Base-by-base conservation (phyloP, 2,797 vertebrate species). In the Dendrocincla tyrannina region DNA sequence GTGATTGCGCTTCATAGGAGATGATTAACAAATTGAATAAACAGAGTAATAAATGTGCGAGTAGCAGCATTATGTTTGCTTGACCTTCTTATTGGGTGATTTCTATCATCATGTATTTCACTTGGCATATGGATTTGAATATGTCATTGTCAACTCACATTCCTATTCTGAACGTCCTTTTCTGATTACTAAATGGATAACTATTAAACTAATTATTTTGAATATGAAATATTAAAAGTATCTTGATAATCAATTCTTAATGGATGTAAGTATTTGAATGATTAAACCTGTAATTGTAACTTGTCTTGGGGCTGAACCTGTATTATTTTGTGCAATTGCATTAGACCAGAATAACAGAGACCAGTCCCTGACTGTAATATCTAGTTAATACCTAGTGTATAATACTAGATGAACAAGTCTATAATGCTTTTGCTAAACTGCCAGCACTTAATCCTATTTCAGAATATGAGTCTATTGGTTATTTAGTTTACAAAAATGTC, bases 401-500 rank as follows among this genome's bases (percentile, higher is more conserved):
- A 85, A 49, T 42, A 78, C 25, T 59, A 76, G 15, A 68, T 44
- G 8, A 84, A 66, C 8, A 78, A 47, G 88, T 79, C 35, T 67
- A 13, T n/a, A 59, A 46, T 22, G 24, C 6, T 58, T 81, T 73
- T 79, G 25, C 41, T 69, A 79, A 82, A 72, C 27, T 73, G 16
- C 10, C 16, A 52, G 37, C 17, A 58, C 20, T 59, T 59, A 79
- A 46, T 62, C 0, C 47, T 87, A 91, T 96, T 89, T 84, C 47
- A 56, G 27, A 53, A 28, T 63, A 67, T 46, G 30, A 93, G 16
- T 74, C 55, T 13, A 47, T 73, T 17, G 6, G 27, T 67, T 79
- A 77, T 76, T 92, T 91, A 55, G 88, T 90, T 89, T 84, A 91
- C 70, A 64, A 94, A 94, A 86, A 84, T 52, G 25, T 4, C 32